Percentiles rank a stretch among this genome's conserved stretches.
Evolutionary conservation across 1,140 invertebrate species (phyloP).

Genomic region (Brachystomella parvula): DNA sequence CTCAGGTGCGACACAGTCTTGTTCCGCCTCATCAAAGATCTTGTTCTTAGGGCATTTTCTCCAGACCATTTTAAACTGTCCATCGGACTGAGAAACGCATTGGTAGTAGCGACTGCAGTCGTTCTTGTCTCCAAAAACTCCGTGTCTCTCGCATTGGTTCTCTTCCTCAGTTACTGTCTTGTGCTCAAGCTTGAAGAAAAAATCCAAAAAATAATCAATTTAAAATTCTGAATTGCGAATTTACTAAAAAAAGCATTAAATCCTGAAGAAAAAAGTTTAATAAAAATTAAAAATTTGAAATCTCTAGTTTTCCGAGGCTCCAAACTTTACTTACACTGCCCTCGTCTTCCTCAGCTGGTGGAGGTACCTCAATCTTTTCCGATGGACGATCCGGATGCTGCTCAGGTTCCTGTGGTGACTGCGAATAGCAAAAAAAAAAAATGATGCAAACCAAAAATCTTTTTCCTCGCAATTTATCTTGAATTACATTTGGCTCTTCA

Average conservation of each 20-base stretch:
- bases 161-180: not conserved
- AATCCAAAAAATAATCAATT: too few species aligned
- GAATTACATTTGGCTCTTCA: not conserved
- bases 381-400: too few species aligned
- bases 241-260: too few species aligned
- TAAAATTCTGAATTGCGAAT: too few species aligned
- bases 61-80: not conserved
- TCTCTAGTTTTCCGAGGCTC: not conserved
- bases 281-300: not conserved
- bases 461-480: too few species aligned
- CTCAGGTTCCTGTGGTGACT: not conserved
- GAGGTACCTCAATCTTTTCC: not conserved
- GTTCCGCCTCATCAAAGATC: not conserved
- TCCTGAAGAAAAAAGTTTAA: too few species aligned
- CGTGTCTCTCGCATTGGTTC: not conserved
- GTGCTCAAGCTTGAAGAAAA: too few species aligned
- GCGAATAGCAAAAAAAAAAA: too few species aligned
- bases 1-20: not conserved
- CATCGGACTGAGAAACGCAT: not conserved
- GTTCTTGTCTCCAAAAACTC: not conserved
- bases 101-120: not conserved
- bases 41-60: not conserved
- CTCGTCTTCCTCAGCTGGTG: not conserved
- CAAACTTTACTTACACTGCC: not conserved
- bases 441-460: too few species aligned